Evolutionary conservation across 1,140 invertebrate species (phyloP).

Genomic region (Heliconius hermathena): DNA sequence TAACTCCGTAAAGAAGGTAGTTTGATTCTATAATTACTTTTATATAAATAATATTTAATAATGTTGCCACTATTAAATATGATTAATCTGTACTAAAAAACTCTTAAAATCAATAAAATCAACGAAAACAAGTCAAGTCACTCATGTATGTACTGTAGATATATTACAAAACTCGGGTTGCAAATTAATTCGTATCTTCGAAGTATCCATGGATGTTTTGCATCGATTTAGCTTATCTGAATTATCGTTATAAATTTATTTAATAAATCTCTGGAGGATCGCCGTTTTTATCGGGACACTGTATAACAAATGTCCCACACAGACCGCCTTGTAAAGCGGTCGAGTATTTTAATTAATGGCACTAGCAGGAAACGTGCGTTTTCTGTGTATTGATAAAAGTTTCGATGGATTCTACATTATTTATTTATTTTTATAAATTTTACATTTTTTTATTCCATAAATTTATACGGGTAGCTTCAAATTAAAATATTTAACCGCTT

Average conservation of each 20-base stretch:
- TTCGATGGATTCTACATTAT: neutral
- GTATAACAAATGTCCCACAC: conserved; percentile 66
- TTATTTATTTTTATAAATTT: neutral
- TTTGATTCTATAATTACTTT: too few relatives aligned
- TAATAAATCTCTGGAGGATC: conserved; percentile 43
- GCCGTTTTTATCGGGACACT: conserved; percentile 56
- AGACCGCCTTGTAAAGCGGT: conserved; percentile 56
- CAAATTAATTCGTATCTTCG: conserved; percentile 15
- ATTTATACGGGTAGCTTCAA: neutral
- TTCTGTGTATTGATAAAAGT: conserved; percentile 5
- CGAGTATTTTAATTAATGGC: conserved; percentile 23
- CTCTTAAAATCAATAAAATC: neutral
- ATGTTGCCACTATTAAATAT: too few relatives aligned
- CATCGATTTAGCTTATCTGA: conserved; percentile 26
- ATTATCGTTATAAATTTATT: conserved; percentile 28
- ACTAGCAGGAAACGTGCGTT: conserved; percentile 9
- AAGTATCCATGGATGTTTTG: conserved; percentile 7
- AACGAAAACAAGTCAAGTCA: neutral
- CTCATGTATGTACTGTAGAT: neutral
- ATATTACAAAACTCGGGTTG: neutral
- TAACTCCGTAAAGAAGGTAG: too few relatives aligned
- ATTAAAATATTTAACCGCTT: neutral
- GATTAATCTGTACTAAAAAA: too few relatives aligned
- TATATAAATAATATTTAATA: too few relatives aligned
- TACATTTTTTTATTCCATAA: neutral